Percentiles rank a stretch among this genome's conserved stretches.
phyloP scores from a whole-genome alignment of 2,113 vertebrate species.

The Dicentrarchus labrax region DNA sequence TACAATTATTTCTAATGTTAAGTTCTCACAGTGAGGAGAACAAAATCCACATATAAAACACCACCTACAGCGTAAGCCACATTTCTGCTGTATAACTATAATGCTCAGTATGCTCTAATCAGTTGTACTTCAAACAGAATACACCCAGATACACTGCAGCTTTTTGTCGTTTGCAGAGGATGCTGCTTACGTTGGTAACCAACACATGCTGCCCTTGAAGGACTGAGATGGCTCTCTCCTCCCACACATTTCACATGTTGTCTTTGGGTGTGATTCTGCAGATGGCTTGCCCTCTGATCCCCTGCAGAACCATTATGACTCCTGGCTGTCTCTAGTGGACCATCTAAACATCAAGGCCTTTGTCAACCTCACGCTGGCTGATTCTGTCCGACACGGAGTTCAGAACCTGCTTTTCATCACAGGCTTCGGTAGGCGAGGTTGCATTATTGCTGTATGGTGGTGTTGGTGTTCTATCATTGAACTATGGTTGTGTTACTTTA shows the following conservation, averaged over 20 bases:
- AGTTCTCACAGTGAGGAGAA: background rate
- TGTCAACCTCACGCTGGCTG: slow-evolving; percentile 88
- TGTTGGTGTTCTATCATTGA: background rate
- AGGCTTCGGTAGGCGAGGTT: slow-evolving; percentile 85
- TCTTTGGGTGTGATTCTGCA: slow-evolving; percentile 57
- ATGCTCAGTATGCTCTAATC: background rate
- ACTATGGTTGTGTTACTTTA: background rate
- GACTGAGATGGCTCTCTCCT: background rate
- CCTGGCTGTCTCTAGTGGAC: slow-evolving; percentile 90
- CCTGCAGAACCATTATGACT: slow-evolving; percentile 86
- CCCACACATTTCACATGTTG: background rate
- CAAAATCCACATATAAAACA: background rate
- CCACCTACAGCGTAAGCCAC: background rate
- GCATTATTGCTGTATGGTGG: background rate
- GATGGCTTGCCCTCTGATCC: slow-evolving; percentile 88
- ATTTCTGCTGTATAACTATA: background rate
- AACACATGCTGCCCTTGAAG: background rate
- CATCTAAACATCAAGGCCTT: slow-evolving; percentile 91
- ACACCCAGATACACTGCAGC: background rate
- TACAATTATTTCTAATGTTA: background rate
- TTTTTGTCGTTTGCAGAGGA: no score
- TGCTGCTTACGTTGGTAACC: no score
- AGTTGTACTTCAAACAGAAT: background rate
- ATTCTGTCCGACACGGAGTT: slow-evolving; percentile 85
- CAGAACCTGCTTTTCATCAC: slow-evolving; percentile 92